Base-by-base conservation (phyloP, 2,113 vertebrate genomes). In the Pygoscelis antarcticus region DNA sequence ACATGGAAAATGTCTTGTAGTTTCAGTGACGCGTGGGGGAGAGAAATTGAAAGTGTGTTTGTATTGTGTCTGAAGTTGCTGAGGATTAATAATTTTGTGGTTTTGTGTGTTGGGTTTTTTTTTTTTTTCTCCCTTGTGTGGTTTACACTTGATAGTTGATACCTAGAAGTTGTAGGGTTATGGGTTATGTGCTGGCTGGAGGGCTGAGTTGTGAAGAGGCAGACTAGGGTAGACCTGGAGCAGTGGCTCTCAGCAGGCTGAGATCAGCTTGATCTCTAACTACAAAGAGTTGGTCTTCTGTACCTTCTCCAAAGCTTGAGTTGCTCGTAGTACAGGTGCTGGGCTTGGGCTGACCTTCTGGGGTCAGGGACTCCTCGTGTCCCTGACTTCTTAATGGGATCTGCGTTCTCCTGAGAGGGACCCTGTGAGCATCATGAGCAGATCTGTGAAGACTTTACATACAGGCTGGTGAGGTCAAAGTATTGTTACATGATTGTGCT, bases 391-490 rank as follows among this genome's bases (percentile, higher is more conserved):
- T 69, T 5, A 40, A 21, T 18, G 54, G 64, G 21, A 20, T 65
- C 34, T 34, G 3, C 0, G 0, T 0, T 42, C 15, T 71, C 29
- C 17, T 19, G 13, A 30, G 42, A 14, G 21, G 6, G 7, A 12
- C 11, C 6, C 13, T 25, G 12, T 44, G n/a, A 46, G 13, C 22
- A 16, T 6, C 3, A 4, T 16, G 14, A 74, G 38, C 13, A 15
- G 49, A 9, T 81, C 11, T 57, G 21, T 14, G 16, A 30, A 49
- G 68, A 7, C 29, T 17, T 7, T 29, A 0, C 2, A 1, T 13
- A 2, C 3, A 6, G 49, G 6, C 42, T 55, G 44, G 17, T 51
- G 36, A 51, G 47, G 14, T 6, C 10, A 10, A 7, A 32, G 16
- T 7, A 1, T 14, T 75, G 23, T 30, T 80, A 3, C 0, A 0